phyloP scores from a whole-genome alignment of 2,113 vertebrate genomes.

The Pterocles gutturalis region DNA sequence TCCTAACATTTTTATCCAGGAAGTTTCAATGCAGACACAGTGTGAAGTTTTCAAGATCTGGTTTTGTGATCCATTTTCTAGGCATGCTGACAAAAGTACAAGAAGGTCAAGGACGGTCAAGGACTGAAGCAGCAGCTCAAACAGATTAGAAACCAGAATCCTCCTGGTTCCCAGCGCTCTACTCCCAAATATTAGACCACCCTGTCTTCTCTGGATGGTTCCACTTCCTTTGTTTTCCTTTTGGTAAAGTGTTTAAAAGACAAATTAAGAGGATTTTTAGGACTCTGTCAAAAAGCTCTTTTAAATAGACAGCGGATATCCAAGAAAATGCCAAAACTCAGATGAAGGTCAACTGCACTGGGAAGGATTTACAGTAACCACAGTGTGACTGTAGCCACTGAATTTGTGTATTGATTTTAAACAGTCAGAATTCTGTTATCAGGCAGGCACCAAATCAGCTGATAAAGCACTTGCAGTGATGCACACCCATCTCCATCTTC shows the following conservation, averaged over 20 bases:
- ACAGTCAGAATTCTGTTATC: background rate
- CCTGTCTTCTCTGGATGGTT: background rate
- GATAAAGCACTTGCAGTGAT: background rate
- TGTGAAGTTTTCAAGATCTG: background rate
- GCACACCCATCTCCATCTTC: background rate
- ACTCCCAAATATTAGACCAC: background rate
- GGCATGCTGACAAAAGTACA: background rate
- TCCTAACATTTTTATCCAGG: background rate
- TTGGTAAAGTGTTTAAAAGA: background rate
- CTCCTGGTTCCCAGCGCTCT: background rate
- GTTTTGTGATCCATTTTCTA: background rate
- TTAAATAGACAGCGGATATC: background rate
- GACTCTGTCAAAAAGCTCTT: background rate
- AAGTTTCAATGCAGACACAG: background rate
- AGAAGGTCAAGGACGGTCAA: background rate
- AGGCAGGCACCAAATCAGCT: background rate
- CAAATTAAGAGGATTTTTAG: background rate
- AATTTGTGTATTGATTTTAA: background rate
- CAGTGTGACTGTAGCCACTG: background rate
- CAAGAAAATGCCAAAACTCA: background rate
- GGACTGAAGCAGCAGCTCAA: background rate
- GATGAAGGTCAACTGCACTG: background rate
- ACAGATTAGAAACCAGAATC: background rate
- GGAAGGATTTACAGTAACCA: background rate
- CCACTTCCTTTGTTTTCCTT: background rate